phyloP scores from a whole-genome alignment of 2,797 vertebrate species.

The Alectoris magna region DNA sequence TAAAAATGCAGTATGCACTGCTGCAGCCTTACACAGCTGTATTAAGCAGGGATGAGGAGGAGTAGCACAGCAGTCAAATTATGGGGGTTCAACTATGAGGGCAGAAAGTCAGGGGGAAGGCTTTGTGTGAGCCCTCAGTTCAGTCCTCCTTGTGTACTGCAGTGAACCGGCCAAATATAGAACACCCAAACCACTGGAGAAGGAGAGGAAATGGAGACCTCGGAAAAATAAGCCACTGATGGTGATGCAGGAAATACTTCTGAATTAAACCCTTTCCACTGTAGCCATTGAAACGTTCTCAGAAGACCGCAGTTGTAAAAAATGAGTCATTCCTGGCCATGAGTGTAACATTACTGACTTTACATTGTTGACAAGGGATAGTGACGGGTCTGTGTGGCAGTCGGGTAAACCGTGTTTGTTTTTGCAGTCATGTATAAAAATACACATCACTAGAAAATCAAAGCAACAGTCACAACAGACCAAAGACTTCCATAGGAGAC shows the following conservation, averaged over 20 bases:
- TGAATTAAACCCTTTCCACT: conserved; percentile 55
- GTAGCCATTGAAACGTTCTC: conserved; percentile 59
- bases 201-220: conserved; percentile 58
- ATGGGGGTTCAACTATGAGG: conserved; percentile 50
- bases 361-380: conserved; percentile 1
- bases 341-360: conserved; percentile 10
- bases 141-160: conserved; percentile 39
- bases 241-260: conserved; percentile 53
- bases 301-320: conserved; percentile 54
- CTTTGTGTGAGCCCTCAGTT: conserved; percentile 23
- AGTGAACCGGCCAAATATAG: conserved; percentile 67
- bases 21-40: conserved; percentile 56
- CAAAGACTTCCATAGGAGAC: conserved; percentile 38
- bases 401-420: conserved; percentile 53
- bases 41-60: conserved; percentile 64
- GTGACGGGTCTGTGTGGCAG: conserved; percentile 10
- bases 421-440: conserved; percentile 55
- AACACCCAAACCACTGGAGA: conserved; percentile 39
- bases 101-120: conserved; percentile 40
- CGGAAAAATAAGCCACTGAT: conserved; percentile 40
- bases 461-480: conserved; percentile 51
- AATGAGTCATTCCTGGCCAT: conserved; percentile 36
- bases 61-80: conserved; percentile 71
- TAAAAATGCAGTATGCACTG: conserved; percentile 38
- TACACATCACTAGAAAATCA: conserved; percentile 54